Evolutionary conservation across 2,888 invertebrate genomes (phyloP), one percentile per base, ranked within the genome.

Genomic region (Drosophila macrothrix): DNA sequence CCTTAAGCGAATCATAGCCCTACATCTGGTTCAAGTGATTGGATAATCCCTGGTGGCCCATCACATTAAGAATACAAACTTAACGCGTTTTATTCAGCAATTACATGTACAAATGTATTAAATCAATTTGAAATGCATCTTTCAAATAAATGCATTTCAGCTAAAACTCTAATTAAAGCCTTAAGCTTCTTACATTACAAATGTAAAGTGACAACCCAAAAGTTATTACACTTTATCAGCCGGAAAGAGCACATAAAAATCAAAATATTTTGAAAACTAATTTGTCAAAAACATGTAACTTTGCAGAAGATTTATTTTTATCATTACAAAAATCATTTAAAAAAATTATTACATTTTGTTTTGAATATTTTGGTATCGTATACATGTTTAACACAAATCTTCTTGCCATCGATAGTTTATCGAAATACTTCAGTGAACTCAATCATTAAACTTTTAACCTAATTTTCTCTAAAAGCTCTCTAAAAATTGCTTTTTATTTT

Each of bases 41-140:
- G 64, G 59, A 35, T 78, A 88, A 83, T 89, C 87, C 84, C 68
- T 60, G 67, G 58, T 56, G 64, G 64, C 46, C 46, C 65, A 28
- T 39, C 62, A 81, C 69, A 70, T 64, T 63, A 67, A 53, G 50
- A 25, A 61, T 55, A 64, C 46, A 49, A 55, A 73, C 65, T 75
- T 84, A 73, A 79, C 87, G 59, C 82, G 62, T 67, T 73, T 64
- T 74, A 64, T 69, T 78, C 58, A 56, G 66, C 76, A 86, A 84
- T 84, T 86, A 71, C 82, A 88, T 25, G 3, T 37, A 25, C 3
- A 19, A 31, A n/a, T 22, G 29, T n/a, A 49, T 22, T 56, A 16
- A 16, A 4, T n/a, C 37, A 33, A 39, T 62, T 71, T 71, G 46
- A 78, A 63, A 68, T 56, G 62, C 73, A 78, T 63, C 55, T 69